Percentiles rank a stretch among this genome's conserved stretches.
Conservation (phyloP, 1,140 invertebrate species). For the Nephila pilipes region DNA sequence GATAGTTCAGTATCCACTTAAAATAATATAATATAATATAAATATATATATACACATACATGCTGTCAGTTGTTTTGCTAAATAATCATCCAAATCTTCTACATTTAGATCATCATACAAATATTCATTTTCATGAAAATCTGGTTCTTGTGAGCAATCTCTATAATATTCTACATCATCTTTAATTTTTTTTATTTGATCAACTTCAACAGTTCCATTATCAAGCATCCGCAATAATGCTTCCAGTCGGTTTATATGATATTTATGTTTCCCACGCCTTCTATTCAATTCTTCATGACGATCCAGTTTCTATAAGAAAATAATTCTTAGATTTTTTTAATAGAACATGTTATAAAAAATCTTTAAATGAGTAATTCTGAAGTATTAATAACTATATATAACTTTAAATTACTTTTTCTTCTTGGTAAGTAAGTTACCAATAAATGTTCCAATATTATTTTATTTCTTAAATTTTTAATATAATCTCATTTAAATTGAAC, state of each 20-base stretch:
- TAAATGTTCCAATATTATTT: too few relatives aligned
- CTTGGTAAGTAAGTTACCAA: too few relatives aligned
- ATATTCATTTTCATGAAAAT: slow-evolving; percentile 98
- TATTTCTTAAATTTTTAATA: too few relatives aligned
- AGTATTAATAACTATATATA: too few relatives aligned
- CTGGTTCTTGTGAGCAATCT: slow-evolving; percentile 95
- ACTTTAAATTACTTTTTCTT: too few relatives aligned
- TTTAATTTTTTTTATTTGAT: slow-evolving; percentile 96
- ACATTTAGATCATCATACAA: slow-evolving; percentile 97
- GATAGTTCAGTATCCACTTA: not conserved
- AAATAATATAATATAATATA: too few relatives aligned
- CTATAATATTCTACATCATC: slow-evolving; percentile 99
- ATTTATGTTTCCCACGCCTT: slow-evolving; percentile 95
- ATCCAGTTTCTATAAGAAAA: slow-evolving; percentile 88
- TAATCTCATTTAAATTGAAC: too few relatives aligned
- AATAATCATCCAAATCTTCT: slow-evolving; percentile 81
- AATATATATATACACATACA: too few relatives aligned
- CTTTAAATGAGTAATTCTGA: too few relatives aligned
- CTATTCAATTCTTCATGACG: slow-evolving; percentile 95
- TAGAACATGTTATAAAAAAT: too few relatives aligned
- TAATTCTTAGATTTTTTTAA: too few relatives aligned
- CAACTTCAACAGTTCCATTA: slow-evolving; percentile 98
- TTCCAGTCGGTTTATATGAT: slow-evolving; percentile 98
- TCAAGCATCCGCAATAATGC: slow-evolving; percentile 97
- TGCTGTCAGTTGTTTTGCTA: slow-evolving; percentile 74